Conservation (phyloP, 2,888 invertebrate species). For the Junonia oenone region DNA sequence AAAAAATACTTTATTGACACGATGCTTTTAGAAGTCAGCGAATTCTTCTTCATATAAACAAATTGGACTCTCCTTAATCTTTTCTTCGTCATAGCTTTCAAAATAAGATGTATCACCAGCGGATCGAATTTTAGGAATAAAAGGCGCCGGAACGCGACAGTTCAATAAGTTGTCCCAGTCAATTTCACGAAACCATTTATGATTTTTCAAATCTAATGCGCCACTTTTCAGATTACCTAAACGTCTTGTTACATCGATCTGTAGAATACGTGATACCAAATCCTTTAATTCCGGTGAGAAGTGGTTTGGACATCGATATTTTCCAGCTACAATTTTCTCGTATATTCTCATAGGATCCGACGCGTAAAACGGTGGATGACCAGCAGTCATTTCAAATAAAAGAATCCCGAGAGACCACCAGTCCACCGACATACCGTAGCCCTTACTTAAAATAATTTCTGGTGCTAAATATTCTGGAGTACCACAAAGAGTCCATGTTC, state of each 20-base stretch:
- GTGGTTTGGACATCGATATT: constrained; percentile 89
- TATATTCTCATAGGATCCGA: constrained; percentile 96
- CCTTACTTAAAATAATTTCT: constrained; percentile 93
- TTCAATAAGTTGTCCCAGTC: constrained; percentile 93
- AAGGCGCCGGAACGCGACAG: constrained; percentile 83
- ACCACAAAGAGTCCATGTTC: constrained; percentile 96
- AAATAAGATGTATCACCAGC: constrained; percentile 86
- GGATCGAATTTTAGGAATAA: constrained; percentile 78
- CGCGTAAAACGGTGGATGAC: constrained; percentile 96
- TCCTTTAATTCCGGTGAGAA: constrained; percentile 91
- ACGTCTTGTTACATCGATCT: constrained; percentile 77
- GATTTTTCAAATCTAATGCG: constrained; percentile 92
- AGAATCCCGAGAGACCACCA: constrained; percentile 97
- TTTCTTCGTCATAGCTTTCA: constrained; percentile 80
- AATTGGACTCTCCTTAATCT: constrained; percentile 68
- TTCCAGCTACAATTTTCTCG: constrained; percentile 94
- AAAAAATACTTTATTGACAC: neutral
- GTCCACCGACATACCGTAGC: constrained; percentile 94
- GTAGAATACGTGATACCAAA: constrained; percentile 87
- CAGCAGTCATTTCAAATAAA: constrained; percentile 93
- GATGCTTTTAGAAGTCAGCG: constrained; percentile 79
- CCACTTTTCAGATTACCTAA: constrained; percentile 95
- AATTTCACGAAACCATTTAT: constrained; percentile 93
- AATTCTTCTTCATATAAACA: constrained; percentile 83
- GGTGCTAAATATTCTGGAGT: constrained; percentile 98